These are phyloP conservation scores for Lepidochitona cinerea DNA, from an alignment of 2,888 invertebrate genomes.

Conservation along the genomic window DNA sequence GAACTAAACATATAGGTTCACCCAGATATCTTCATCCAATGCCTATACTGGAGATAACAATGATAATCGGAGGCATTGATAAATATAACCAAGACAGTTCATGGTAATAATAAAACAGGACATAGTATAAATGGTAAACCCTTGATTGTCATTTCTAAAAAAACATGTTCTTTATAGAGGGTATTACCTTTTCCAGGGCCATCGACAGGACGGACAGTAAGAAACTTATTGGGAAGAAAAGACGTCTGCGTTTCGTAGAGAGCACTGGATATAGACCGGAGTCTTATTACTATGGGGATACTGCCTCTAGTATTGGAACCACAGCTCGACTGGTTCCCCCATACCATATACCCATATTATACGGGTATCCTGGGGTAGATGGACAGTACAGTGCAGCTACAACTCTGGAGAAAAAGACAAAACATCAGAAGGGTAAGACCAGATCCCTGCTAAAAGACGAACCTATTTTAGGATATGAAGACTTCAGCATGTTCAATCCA, in stretches of 20 bases:
- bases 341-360: background rate
- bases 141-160: too few relatives aligned
- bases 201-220: background rate
- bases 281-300: background rate
- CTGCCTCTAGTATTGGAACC: background rate
- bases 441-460: background rate
- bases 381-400: too few relatives aligned
- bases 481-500: background rate
- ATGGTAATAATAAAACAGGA: too few relatives aligned
- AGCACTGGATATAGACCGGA: background rate
- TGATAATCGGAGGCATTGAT: too few relatives aligned
- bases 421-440: background rate
- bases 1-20: too few relatives aligned
- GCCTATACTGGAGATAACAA: too few relatives aligned
- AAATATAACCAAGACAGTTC: too few relatives aligned
- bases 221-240: background rate
- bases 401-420: background rate
- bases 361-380: background rate
- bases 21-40: too few relatives aligned
- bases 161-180: too few relatives aligned
- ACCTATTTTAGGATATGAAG: slow-evolving; percentile 1
- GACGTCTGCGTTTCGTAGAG: background rate
- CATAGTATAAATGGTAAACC: too few relatives aligned
- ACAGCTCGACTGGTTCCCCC: background rate
- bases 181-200: background rate